phyloP scores from a whole-genome alignment of 2,797 vertebrate genomes.

The Tapirus indicus region DNA sequence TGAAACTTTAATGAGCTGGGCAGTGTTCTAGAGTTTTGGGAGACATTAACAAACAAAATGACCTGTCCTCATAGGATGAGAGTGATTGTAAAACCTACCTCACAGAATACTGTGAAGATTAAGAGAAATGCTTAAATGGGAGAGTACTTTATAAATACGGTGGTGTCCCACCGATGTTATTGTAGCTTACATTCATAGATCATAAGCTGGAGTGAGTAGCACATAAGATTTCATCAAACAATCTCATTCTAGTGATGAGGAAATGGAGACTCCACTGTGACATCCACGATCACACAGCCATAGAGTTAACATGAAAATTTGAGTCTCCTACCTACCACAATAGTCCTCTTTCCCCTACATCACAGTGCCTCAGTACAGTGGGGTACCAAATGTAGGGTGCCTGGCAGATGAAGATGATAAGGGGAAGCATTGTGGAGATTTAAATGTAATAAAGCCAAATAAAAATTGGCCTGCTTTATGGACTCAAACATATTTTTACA shows the following conservation, averaged over 20 bases:
- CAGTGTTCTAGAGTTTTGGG: not conserved
- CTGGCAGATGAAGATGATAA: not conserved
- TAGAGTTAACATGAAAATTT: not conserved
- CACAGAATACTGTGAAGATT: not conserved
- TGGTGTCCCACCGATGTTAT: not conserved
- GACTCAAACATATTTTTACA: not conserved
- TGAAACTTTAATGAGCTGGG: not conserved
- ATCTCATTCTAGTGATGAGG: not conserved
- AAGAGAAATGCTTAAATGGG: not conserved
- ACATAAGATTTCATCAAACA: not conserved
- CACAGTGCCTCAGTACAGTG: not conserved
- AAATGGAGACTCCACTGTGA: not conserved
- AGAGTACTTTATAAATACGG: not conserved
- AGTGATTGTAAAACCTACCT: not conserved
- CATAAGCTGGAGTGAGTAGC: not conserved
- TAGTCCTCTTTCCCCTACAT: not conserved
- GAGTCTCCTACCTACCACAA: not conserved
- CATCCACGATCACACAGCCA: not conserved
- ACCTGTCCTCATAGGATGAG: not conserved
- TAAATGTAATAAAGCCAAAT: not conserved
- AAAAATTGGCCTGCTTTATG: not conserved
- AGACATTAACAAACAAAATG: slow-evolving; percentile 1
- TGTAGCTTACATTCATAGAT: not conserved
- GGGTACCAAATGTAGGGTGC: accelerated
- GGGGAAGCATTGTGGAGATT: not conserved